Conservation (phyloP, 2,888 invertebrate species). For the Oxytorus armatus region DNA sequence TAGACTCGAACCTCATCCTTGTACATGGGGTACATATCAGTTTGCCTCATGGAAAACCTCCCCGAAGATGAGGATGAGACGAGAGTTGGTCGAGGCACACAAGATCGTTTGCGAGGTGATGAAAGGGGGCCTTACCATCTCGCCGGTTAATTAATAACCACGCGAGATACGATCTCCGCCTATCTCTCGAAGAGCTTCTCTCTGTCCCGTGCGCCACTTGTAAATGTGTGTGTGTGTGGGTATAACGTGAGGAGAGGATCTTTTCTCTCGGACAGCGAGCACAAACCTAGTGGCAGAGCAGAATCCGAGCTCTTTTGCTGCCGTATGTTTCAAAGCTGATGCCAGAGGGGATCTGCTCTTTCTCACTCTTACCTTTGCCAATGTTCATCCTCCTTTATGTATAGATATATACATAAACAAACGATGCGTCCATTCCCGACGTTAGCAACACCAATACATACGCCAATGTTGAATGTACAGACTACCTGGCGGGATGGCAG, state of each 20-base stretch:
- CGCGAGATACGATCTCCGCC: constrained; percentile 83
- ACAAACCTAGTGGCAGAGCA: constrained; percentile 79
- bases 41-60: constrained; percentile 46
- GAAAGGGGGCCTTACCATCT: constrained; percentile 83
- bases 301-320: constrained; percentile 68
- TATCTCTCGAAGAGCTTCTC: constrained; percentile 78
- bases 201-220: constrained; percentile 43
- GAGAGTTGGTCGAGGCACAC: constrained; percentile 42
- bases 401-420: too few relatives aligned
- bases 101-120: constrained; percentile 82
- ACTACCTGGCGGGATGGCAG: constrained; percentile 62
- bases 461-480: constrained; percentile 40
- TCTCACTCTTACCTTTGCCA: constrained; percentile 30
- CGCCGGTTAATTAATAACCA: constrained; percentile 84
- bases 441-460: constrained; percentile 36
- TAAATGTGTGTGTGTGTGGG: constrained; percentile 28
- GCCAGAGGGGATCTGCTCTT: constrained; percentile 55
- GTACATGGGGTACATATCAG: constrained; percentile 16
- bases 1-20: constrained; percentile 9
- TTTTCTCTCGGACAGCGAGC: constrained; percentile 67
- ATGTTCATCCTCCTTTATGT: too few relatives aligned
- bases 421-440: constrained; percentile 52
- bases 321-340: constrained; percentile 48
- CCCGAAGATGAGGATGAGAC: constrained; percentile 48
- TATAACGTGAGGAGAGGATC: constrained; percentile 34